Percentiles rank a stretch among this genome's conserved stretches.
These are phyloP conservation scores for Monodelphis domestica DNA, from an alignment of 2,797 vertebrate species.

Conservation along the genomic window DNA sequence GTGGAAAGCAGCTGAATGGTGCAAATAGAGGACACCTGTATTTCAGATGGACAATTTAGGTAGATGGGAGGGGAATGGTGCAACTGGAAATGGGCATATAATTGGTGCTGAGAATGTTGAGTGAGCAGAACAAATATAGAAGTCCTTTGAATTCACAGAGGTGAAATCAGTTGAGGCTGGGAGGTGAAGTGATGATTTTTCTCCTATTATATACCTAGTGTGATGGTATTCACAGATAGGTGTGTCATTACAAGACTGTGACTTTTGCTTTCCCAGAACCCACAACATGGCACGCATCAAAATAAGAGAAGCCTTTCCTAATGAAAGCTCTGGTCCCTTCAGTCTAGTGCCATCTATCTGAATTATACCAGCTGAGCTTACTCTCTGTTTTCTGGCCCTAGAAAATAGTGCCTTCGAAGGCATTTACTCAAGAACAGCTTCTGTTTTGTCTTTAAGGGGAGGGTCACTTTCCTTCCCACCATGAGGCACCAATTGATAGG, in stretches of 20 bases:
- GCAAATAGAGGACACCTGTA: neutral
- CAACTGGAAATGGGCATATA: neutral
- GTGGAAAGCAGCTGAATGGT: neutral
- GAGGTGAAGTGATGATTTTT: neutral
- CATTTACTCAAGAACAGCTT: neutral
- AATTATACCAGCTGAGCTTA: neutral
- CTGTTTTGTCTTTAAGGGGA: neutral
- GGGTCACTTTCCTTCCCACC: neutral
- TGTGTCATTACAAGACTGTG: neutral
- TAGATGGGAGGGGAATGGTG: neutral
- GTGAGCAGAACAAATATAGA: neutral
- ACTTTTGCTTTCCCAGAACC: neutral
- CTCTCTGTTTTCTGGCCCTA: neutral
- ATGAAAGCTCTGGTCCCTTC: neutral
- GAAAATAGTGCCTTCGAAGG: neutral
- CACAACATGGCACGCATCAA: neutral
- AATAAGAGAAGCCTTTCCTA: neutral
- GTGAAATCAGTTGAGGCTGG: neutral
- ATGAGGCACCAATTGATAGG: neutral
- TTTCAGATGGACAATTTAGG: neutral
- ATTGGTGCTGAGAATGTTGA: neutral
- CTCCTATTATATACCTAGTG: neutral
- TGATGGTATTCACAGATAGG: neutral
- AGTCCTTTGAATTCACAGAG: neutral
- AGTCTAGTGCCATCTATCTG: neutral